Conservation (phyloP, 2,113 vertebrate genomes). For the Colistium nudipinnis region DNA sequence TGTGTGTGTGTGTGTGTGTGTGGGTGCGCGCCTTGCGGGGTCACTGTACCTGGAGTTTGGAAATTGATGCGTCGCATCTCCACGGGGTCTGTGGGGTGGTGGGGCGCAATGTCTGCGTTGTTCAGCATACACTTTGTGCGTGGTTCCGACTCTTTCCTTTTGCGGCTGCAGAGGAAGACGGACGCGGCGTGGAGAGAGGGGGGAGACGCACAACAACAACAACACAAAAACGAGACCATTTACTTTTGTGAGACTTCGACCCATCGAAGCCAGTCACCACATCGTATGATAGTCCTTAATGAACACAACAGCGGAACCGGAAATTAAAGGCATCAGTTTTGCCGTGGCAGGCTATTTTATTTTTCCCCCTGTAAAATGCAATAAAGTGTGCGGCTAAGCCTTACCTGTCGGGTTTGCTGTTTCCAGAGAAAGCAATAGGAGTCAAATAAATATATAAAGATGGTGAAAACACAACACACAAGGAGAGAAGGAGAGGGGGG, state of each 20-base stretch:
- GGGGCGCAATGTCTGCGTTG: conserved; percentile 92
- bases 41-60: conserved; percentile 91
- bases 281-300: neutral
- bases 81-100: conserved; percentile 97
- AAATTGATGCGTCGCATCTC: conserved; percentile 99
- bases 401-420: conserved; percentile 99
- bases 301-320: neutral
- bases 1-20: too few species aligned
- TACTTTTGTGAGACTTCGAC: conserved; percentile 12
- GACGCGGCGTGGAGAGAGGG: conserved; percentile 16
- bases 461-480: conserved; percentile 76
- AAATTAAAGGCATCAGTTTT: conserved; percentile 68
- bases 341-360: conserved; percentile 67
- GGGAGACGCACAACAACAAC: conserved; percentile 21
- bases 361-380: conserved; percentile 60
- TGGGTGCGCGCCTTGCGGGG: neutral
- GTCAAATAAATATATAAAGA: conserved; percentile 81
- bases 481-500: conserved; percentile 72
- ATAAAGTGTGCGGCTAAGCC: conserved; percentile 74
- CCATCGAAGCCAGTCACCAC: neutral
- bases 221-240: conserved; percentile 15
- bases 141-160: conserved; percentile 95
- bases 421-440: conserved; percentile 82
- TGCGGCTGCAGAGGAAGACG: conserved; percentile 80
- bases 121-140: conserved; percentile 95